Conservation (phyloP, 2,797 vertebrate species). For the Squalus acanthias region DNA sequence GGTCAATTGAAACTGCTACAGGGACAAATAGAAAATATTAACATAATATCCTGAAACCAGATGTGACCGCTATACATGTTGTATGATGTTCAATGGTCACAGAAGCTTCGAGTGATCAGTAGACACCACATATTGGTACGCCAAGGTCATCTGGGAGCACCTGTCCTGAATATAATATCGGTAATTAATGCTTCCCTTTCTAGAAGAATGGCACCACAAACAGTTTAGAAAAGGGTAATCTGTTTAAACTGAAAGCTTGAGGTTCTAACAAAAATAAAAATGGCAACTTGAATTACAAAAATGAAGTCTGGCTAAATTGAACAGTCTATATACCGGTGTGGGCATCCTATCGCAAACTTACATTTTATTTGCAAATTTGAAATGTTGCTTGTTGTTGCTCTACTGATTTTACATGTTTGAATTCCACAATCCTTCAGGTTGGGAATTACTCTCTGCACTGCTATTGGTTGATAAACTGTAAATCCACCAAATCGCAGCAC, state of each 20-base stretch:
- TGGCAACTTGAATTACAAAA: background rate
- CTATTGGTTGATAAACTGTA: background rate
- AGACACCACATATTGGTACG: background rate
- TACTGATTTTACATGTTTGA: background rate
- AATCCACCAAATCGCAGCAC: background rate
- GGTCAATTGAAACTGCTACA: background rate
- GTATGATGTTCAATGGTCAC: background rate
- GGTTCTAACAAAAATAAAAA: background rate
- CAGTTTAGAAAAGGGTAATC: background rate
- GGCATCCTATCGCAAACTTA: background rate
- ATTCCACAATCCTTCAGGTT: background rate
- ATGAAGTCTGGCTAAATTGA: background rate
- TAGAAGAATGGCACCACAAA: background rate
- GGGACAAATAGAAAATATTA: background rate
- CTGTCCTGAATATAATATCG: background rate
- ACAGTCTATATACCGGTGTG: background rate
- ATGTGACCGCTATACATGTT: background rate
- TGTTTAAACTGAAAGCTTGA: background rate
- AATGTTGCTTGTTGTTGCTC: background rate
- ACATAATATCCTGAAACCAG: background rate
- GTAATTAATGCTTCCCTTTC: background rate
- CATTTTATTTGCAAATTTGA: conserved; percentile 6
- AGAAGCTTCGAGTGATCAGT: background rate
- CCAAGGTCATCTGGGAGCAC: background rate
- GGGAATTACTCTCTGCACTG: background rate